phyloP scores from a whole-genome alignment of 2,797 vertebrate species.

The Hydrolagus colliei region DNA sequence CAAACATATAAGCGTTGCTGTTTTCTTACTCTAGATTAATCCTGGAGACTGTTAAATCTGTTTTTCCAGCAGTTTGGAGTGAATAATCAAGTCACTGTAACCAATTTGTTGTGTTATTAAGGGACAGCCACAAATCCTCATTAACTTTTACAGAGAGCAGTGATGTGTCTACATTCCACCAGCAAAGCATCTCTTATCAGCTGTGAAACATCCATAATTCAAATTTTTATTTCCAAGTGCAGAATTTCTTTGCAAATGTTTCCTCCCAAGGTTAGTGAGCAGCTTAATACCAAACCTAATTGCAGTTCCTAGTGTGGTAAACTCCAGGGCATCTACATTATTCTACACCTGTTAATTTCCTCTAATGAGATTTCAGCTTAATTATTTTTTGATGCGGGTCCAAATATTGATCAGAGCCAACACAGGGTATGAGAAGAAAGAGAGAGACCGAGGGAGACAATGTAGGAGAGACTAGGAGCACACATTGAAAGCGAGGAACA shows the following conservation, averaged over 20 bases:
- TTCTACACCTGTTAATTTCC: conserved; percentile 45
- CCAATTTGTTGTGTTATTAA: conserved; percentile 34
- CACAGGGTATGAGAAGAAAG: not conserved
- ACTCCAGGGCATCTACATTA: conserved; percentile 37
- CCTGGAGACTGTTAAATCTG: not conserved
- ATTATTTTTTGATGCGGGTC: conserved; percentile 49
- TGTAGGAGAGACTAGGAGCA: not conserved
- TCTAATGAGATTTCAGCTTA: conserved; percentile 46
- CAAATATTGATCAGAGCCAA: conserved; percentile 40
- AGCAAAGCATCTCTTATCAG: conserved; percentile 44
- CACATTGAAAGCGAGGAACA: not conserved
- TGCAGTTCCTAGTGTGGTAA: conserved; percentile 20
- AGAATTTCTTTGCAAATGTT: conserved; percentile 55
- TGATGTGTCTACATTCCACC: conserved; percentile 42
- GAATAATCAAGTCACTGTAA: not conserved
- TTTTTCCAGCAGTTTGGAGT: not conserved
- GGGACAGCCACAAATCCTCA: conserved; percentile 51
- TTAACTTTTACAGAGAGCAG: conserved; percentile 48
- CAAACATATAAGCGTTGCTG: too few species aligned
- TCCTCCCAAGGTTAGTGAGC: conserved; percentile 46
- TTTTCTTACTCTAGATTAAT: too few species aligned
- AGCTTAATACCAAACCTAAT: conserved; percentile 27
- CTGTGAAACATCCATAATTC: conserved; percentile 56
- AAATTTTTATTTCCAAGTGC: conserved; percentile 52
- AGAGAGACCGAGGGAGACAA: not conserved